phyloP scores from a whole-genome alignment of 1,140 invertebrate genomes.

The Physella acuta region DNA sequence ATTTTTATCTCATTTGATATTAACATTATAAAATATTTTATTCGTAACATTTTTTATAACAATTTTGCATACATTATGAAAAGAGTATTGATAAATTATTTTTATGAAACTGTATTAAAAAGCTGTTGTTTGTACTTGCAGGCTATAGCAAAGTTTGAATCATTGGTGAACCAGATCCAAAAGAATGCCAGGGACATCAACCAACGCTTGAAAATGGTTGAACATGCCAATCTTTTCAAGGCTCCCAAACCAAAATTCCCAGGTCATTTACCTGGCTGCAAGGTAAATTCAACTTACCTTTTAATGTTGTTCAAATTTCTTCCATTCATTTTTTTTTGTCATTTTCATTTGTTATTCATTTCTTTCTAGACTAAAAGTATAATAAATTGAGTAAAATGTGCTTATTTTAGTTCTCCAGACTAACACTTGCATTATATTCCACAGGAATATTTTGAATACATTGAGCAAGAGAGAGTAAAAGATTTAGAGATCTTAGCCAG shows the following conservation, averaged over 20 bases:
- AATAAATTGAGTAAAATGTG: no score
- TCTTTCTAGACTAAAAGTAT: no score
- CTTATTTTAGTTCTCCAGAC: no score
- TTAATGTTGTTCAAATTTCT: background rate
- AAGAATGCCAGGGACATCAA: constrained; percentile 74
- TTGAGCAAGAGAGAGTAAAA: constrained; percentile 70
- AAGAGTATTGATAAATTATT: background rate
- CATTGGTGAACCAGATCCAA: constrained; percentile 72
- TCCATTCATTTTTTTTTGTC: no score
- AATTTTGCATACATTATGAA: background rate
- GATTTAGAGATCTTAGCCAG: constrained; percentile 69
- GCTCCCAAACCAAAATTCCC: constrained; percentile 46
- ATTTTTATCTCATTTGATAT: no score
- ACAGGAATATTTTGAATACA: constrained; percentile 70
- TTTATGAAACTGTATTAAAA: background rate
- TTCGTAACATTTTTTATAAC: background rate
- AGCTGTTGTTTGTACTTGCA: constrained; percentile 29
- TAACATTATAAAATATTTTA: background rate
- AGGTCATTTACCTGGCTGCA: constrained; percentile 52
- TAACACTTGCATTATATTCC: no score
- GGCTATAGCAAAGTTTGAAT: constrained; percentile 65
- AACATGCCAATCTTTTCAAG: constrained; percentile 57
- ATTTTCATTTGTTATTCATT: no score
- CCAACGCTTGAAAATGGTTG: constrained; percentile 52
- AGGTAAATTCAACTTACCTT: constrained; percentile 37